These are phyloP conservation scores for Branchinecta lindahli DNA, from an alignment of 1,140 invertebrate genomes.

Conservation along the genomic window DNA sequence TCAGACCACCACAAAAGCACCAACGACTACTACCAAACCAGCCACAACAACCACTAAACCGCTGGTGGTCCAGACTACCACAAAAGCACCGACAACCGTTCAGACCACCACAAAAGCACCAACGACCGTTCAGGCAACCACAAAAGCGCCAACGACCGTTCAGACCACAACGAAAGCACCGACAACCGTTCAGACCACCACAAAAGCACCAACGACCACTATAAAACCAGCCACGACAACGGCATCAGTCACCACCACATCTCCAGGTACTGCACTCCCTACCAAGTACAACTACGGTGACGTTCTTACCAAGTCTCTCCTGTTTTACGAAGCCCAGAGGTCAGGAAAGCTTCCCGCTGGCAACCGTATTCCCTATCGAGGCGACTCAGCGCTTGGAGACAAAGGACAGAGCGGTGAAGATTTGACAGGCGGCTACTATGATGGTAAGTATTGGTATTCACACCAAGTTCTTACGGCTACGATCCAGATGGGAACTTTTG, in stretches of 20 bases:
- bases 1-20: neutral
- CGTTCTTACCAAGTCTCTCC: slow-evolving; percentile 37
- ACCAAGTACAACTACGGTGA: slow-evolving; percentile 36
- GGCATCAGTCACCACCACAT: neutral
- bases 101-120: neutral
- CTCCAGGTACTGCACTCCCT: neutral
- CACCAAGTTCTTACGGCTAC: slow-evolving; percentile 9
- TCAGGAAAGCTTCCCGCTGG: slow-evolving; percentile 41
- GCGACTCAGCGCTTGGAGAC: slow-evolving; percentile 42
- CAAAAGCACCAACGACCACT: neutral
- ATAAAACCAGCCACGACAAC: neutral
- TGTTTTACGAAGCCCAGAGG: slow-evolving; percentile 48
- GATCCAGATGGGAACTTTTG: too few species aligned
- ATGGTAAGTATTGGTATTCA: slow-evolving; percentile 34
- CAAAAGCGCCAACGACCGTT: neutral
- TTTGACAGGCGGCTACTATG: slow-evolving; percentile 48
- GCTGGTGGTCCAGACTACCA: too few species aligned
- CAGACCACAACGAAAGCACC: neutral
- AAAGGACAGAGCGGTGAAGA: slow-evolving; percentile 38
- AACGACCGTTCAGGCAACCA: neutral
- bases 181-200: neutral
- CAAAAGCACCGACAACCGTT: neutral
- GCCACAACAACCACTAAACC: neutral
- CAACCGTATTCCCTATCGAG: slow-evolving; percentile 42
- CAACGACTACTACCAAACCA: neutral